Conservation (phyloP, 2,113 vertebrate genomes). For the Lasiurus borealis region DNA sequence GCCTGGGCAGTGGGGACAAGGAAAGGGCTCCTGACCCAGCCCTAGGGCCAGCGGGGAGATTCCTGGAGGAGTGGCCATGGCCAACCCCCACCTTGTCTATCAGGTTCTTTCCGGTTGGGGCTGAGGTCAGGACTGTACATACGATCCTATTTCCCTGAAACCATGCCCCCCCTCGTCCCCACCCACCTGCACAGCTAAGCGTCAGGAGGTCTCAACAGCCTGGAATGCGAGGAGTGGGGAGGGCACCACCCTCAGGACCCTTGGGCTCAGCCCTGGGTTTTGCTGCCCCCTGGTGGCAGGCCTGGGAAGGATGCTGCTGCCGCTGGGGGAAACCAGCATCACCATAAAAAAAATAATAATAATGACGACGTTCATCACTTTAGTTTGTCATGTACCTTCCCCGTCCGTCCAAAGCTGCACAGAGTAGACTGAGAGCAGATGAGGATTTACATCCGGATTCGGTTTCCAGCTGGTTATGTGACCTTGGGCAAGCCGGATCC, state of each 20-base stretch:
- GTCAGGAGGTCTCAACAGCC: neutral
- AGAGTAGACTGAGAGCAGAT: neutral
- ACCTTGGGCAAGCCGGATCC: neutral
- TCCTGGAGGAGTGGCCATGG: neutral
- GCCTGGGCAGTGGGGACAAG: neutral
- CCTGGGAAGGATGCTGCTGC: neutral
- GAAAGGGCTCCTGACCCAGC: neutral
- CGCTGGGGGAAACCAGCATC: neutral
- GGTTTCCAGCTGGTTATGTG: neutral
- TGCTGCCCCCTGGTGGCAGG: slow-evolving; percentile 63
- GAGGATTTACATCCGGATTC: neutral
- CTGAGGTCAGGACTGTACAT: neutral
- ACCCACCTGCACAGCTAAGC: accelerated
- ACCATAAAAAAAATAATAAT: neutral
- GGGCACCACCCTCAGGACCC: accelerated
- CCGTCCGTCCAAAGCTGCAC: neutral
- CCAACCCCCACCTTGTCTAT: neutral
- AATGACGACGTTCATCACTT: no score
- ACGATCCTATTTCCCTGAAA: neutral
- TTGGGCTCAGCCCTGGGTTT: slow-evolving; percentile 20
- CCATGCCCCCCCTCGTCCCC: neutral
- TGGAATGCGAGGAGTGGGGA: accelerated
- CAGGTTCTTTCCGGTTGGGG: neutral
- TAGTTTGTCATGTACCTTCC: neutral
- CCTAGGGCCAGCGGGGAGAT: neutral